These are phyloP conservation scores for Alligator sinensis DNA, from an alignment of 2,113 vertebrate species.

Conservation along the genomic window DNA sequence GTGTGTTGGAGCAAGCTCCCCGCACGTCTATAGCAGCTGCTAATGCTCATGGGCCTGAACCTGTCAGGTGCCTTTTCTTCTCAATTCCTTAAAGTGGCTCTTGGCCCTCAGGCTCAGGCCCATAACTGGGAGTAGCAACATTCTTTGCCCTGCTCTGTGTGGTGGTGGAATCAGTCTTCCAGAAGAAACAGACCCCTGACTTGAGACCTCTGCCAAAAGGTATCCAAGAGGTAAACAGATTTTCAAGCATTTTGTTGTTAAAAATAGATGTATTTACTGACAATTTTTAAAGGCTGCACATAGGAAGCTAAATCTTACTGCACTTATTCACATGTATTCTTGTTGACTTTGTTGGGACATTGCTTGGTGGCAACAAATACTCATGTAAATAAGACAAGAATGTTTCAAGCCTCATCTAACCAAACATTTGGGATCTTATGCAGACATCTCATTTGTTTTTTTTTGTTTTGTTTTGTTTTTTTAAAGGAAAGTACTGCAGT, in stretches of 20 bases:
- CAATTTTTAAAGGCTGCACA: background rate
- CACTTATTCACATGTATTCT: background rate
- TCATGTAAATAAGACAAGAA: background rate
- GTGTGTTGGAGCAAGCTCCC: too few relatives aligned
- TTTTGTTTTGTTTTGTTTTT: background rate
- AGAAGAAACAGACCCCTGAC: background rate
- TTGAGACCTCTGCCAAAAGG: background rate
- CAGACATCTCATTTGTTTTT: too few relatives aligned
- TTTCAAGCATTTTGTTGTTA: background rate
- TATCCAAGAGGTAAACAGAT: background rate
- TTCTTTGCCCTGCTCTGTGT: background rate
- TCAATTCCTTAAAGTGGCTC: background rate
- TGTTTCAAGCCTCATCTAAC: background rate
- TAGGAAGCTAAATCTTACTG: background rate
- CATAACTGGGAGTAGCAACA: background rate
- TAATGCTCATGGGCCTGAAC: fast-evolving
- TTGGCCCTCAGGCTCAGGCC: background rate
- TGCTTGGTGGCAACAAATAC: background rate
- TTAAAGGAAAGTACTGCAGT: background rate
- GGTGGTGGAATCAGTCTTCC: background rate
- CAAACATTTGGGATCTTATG: background rate
- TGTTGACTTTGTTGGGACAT: background rate
- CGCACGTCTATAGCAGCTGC: background rate
- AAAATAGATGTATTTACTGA: background rate
- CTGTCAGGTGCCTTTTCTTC: background rate